Conservation (phyloP, 2,888 invertebrate species). For the Acanthosepion pharaonis region DNA sequence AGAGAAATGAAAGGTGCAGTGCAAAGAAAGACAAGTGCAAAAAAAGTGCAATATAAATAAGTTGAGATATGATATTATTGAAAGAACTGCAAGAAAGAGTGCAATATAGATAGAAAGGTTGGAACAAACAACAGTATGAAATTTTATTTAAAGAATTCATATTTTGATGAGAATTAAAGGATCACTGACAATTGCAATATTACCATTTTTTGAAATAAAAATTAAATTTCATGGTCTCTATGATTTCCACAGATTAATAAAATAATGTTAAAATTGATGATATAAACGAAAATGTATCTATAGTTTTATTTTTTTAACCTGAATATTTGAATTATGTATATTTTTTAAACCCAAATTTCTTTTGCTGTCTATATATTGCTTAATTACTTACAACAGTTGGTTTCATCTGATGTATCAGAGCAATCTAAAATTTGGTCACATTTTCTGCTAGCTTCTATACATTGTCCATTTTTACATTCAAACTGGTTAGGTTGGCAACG, state of each 20-base stretch:
- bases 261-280: too few species aligned
- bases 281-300: background rate
- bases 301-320: background rate
- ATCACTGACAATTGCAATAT: conserved; percentile 56
- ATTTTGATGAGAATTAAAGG: conserved; percentile 50
- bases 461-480: background rate
- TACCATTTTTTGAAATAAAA: too few species aligned
- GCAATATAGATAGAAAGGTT: too few species aligned
- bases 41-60: background rate
- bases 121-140: too few species aligned
- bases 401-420: background rate
- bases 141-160: too few species aligned
- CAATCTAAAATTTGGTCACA: background rate
- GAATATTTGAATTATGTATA: background rate
- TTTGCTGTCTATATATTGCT: background rate
- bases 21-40: too few species aligned
- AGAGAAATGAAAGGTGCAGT: too few species aligned
- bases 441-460: background rate
- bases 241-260: too few species aligned
- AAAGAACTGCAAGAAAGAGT: conserved; percentile 40
- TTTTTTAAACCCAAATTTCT: background rate
- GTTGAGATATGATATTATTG: too few species aligned
- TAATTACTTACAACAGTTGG: background rate
- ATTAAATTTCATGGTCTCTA: too few species aligned
- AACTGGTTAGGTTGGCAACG: background rate